Evolutionary conservation across 2,113 vertebrate genomes (phyloP).

Genomic region (Circaetus cinerascens): DNA sequence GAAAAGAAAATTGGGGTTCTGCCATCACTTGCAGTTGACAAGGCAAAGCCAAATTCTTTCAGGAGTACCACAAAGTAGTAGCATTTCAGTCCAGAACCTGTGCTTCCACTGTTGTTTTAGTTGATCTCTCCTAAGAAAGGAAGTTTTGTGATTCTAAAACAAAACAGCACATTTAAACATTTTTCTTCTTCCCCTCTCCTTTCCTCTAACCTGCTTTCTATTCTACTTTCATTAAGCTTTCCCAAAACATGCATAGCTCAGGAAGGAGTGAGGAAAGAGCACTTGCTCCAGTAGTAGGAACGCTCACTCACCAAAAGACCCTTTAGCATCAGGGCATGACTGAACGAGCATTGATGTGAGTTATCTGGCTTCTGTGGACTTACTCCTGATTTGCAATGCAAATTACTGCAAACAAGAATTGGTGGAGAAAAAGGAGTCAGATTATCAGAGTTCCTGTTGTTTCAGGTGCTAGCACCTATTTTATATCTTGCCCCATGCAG

Average conservation of each 20-base stretch:
- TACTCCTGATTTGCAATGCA: not conserved
- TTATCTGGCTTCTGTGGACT: not conserved
- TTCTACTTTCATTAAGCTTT: not conserved
- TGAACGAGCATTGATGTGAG: rapidly evolving
- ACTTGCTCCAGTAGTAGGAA: not conserved
- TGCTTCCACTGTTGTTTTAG: not conserved
- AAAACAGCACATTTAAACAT: not conserved
- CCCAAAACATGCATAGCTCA: not conserved
- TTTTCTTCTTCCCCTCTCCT: not conserved
- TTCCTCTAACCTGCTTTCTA: not conserved
- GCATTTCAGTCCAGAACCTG: not conserved
- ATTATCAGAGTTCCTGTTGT: not conserved
- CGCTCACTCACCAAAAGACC: not conserved
- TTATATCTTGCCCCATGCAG: not conserved
- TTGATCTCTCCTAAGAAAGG: not conserved
- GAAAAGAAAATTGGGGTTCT: not conserved
- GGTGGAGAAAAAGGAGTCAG: not conserved
- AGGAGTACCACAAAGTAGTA: not conserved
- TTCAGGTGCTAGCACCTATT: not conserved
- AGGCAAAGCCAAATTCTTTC: not conserved
- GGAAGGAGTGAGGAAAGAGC: not conserved
- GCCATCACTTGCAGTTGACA: not conserved
- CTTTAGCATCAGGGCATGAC: not conserved
- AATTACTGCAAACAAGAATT: no score
- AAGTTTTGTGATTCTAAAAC: not conserved